Evolutionary conservation across 2,888 invertebrate genomes (phyloP).

Genomic region (Alitta virens): DNA sequence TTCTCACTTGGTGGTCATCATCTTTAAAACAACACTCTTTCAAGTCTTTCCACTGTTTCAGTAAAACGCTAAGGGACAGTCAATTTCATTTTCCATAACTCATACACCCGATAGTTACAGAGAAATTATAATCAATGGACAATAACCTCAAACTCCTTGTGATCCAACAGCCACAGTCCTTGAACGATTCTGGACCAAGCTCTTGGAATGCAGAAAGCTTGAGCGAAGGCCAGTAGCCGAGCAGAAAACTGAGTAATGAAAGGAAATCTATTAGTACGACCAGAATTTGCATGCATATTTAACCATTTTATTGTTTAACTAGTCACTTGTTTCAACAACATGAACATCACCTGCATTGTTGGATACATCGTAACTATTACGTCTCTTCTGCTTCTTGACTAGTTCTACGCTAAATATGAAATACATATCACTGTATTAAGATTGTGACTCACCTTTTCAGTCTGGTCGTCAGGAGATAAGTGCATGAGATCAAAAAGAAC

Average conservation of each 20-base stretch:
- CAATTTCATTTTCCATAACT: too few relatives aligned
- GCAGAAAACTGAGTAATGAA: constrained; percentile 67
- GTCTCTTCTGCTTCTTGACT: too few relatives aligned
- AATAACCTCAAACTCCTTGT: constrained; percentile 76
- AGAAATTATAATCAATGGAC: neutral
- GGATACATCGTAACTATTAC: too few relatives aligned
- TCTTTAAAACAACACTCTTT: too few relatives aligned
- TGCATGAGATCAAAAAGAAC: constrained; percentile 78
- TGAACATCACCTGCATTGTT: too few relatives aligned
- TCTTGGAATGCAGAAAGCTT: constrained; percentile 74
- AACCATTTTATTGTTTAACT: too few relatives aligned
- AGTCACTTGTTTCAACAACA: too few relatives aligned
- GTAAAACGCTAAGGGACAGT: too few relatives aligned
- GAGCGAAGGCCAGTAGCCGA: constrained; percentile 67
- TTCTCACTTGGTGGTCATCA: too few relatives aligned
- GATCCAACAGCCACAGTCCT: constrained; percentile 87
- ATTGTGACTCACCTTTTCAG: constrained; percentile 32
- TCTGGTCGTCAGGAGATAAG: constrained; percentile 64
- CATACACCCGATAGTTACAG: neutral
- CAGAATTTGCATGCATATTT: neutral
- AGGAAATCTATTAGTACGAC: neutral
- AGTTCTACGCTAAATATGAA: too few relatives aligned
- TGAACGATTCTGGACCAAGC: constrained; percentile 76
- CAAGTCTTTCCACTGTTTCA: too few relatives aligned
- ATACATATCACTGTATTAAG: too few relatives aligned